Conservation (phyloP, 2,113 vertebrate genomes). For the Mastomys coucha region DNA sequence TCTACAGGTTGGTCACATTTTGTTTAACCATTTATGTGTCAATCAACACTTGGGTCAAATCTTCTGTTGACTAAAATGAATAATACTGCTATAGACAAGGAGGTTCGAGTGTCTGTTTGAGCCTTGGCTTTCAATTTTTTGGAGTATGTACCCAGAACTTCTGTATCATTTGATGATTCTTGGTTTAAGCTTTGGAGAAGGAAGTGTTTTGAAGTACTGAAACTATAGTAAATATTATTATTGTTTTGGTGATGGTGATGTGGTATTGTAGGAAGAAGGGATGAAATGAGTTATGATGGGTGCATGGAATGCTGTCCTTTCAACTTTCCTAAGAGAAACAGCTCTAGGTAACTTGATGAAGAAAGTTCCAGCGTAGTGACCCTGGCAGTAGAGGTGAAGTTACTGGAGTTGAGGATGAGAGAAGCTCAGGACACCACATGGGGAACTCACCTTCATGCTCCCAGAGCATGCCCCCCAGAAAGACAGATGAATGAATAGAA, state of each 20-base stretch:
- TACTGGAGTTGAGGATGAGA: neutral
- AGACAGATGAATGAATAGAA: neutral
- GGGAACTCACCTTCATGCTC: neutral
- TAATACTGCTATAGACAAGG: neutral
- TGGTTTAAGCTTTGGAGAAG: neutral
- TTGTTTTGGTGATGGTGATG: neutral
- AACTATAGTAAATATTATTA: neutral
- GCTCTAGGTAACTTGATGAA: neutral
- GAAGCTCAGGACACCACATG: neutral
- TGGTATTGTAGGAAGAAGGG: neutral
- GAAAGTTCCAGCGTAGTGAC: neutral
- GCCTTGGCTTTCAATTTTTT: neutral
- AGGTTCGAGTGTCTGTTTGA: neutral
- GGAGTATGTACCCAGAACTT: neutral
- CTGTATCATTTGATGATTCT: neutral
- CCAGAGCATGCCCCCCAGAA: neutral
- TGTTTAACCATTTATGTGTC: neutral
- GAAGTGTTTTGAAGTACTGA: neutral
- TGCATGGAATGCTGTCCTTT: neutral
- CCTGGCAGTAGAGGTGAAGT: neutral
- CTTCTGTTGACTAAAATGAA: neutral
- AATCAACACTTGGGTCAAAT: no score
- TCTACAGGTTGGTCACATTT: neutral
- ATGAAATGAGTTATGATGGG: neutral
- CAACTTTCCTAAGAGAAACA: neutral